A percentile compares a stretch with the other conserved stretches of the same genome.
phyloP scores from a whole-genome alignment of 2,888 invertebrate genomes.

The Cyaniris semiargus region DNA sequence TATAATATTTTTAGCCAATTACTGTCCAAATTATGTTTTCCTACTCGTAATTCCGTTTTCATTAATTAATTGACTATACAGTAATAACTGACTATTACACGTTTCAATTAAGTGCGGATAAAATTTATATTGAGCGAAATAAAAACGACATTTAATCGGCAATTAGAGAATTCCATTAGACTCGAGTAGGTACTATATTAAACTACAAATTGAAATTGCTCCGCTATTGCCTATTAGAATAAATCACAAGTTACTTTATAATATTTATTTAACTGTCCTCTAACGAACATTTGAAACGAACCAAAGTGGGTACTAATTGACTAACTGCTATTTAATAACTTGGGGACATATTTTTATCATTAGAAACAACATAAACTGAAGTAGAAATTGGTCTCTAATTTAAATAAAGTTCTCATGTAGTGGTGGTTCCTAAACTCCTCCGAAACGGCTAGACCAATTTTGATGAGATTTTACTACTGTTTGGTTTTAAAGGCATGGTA shows the following conservation, averaged over 20 bases:
- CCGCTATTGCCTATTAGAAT: background rate
- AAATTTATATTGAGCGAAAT: background rate
- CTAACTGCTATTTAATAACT: background rate
- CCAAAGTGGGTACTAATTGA: background rate
- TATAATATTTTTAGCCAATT: background rate
- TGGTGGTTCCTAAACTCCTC: too few relatives aligned
- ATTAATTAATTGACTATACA: background rate
- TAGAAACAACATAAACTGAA: background rate
- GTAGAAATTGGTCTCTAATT: background rate
- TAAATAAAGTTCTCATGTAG: too few relatives aligned
- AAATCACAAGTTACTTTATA: background rate
- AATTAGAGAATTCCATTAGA: background rate
- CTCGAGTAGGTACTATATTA: background rate
- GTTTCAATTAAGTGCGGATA: slow-evolving; percentile 28
- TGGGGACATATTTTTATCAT: background rate
- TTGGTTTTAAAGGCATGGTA: background rate
- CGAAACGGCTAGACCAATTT: too few relatives aligned
- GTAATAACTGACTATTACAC: background rate
- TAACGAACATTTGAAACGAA: background rate
- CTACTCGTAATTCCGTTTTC: background rate
- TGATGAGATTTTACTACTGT: too few relatives aligned
- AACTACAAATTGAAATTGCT: slow-evolving; percentile 2
- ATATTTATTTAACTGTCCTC: background rate
- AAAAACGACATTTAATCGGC: background rate
- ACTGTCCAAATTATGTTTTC: background rate